Base-by-base conservation (phyloP, 2,888 invertebrate species). In the Hydrotaea cyrtoneurina region DNA sequence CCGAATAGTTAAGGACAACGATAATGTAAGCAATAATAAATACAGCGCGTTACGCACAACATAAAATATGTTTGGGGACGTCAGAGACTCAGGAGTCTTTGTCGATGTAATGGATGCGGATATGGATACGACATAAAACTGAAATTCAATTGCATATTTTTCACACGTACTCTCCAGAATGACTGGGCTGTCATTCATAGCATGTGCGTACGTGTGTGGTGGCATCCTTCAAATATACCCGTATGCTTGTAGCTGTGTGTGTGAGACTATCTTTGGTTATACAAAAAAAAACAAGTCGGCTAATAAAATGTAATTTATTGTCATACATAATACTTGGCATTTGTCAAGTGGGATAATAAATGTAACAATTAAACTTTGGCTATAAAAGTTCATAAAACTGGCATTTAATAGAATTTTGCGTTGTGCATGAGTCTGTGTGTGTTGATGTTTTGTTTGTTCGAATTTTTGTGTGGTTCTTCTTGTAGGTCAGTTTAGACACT, bases 131-230 rank as follows among this genome's bases (percentile, higher is more conserved):
- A n/a, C n/a, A 66, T 21, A 66, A 62, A 36, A 31, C 62, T 76
- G 64, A 19, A 64, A 76, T 64, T 53, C 76, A 64, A 76, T 64
- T 76, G 64, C 31, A 53, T 50, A 76, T 64, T 76, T 39, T 76
- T 2, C 46, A 64, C 76, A 76, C 64, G 76, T 76, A 50, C 19
- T 31, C 15, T 46, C 4, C 46, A 17, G 3, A 26, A 50, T 13
- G 31, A 10, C 75, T 62, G 2, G 23, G 4, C 55, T 66, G 66
- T 66, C 66, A 43, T 17, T 66, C 43, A 17, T 43, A 66, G 1
- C 1, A 11, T 39, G 39, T 10, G 13, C 10, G 39, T 66, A 62
- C 8, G 31, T 3, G 15, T 59, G 59, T 26, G 11, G 36, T 36
- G 36, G 13, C 3, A 39, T 1, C 3, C 39, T 39, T 39, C 39